phyloP scores from a whole-genome alignment of 2,888 invertebrate species.

The Amphimallon solstitiale region DNA sequence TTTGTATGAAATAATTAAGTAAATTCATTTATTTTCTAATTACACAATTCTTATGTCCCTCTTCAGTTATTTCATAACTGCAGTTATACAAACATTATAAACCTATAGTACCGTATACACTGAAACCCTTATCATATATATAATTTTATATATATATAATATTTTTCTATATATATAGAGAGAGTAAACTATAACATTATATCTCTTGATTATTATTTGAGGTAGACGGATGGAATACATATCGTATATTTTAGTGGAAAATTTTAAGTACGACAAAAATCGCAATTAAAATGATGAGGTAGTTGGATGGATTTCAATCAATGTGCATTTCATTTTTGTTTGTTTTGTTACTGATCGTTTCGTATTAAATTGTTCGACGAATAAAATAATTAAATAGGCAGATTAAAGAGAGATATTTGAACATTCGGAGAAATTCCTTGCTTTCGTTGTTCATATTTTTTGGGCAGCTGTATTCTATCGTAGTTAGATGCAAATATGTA shows the following conservation, averaged over 20 bases:
- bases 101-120: constrained; percentile 60
- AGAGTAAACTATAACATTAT: constrained; percentile 38
- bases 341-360: constrained; percentile 14
- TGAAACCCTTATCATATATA: constrained; percentile 63
- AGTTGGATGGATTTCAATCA: constrained; percentile 75
- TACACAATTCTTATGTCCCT: constrained; percentile 50
- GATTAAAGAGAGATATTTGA: constrained; percentile 19
- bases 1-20: constrained; percentile 41
- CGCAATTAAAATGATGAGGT: constrained; percentile 65
- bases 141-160: constrained; percentile 44
- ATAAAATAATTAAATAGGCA: constrained; percentile 25
- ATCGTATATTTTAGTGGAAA: constrained; percentile 36
- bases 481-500: constrained; percentile 27
- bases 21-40: constrained; percentile 26
- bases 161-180: constrained; percentile 42
- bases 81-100: constrained; percentile 53
- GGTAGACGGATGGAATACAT: constrained; percentile 64
- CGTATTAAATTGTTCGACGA: constrained; percentile 19
- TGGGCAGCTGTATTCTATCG: constrained; percentile 11
- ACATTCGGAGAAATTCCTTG: constrained; percentile 19
- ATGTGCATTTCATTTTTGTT: constrained; percentile 22
- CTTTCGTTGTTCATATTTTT: constrained; percentile 20
- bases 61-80: constrained; percentile 57
- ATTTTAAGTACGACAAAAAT: constrained; percentile 37
- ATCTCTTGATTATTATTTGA: constrained; percentile 54